Conservation (phyloP, 2,113 vertebrate genomes). For the Oreochromis spilurus region DNA sequence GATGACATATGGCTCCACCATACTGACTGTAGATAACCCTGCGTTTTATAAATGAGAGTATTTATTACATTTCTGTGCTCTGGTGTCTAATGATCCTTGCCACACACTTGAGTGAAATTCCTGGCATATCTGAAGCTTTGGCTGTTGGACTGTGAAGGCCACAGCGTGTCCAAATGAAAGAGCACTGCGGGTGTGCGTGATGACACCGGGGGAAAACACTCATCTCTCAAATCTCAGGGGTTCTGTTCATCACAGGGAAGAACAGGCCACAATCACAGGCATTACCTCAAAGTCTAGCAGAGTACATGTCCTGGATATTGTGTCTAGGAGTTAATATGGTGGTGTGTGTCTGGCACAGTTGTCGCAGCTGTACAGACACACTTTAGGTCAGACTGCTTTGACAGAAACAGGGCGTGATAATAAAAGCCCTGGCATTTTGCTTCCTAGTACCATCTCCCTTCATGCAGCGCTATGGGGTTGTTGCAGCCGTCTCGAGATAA, state of each 20-base stretch:
- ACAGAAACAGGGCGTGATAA: conserved; percentile 51
- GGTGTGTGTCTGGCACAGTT: background rate
- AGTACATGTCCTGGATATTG: background rate
- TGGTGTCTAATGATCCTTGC: conserved; percentile 37
- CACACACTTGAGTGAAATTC: conserved; percentile 64
- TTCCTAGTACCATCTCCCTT: background rate
- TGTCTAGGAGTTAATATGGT: background rate
- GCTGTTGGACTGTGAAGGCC: conserved; percentile 41
- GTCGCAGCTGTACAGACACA: background rate
- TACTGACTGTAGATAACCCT: background rate
- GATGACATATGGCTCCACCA: background rate
- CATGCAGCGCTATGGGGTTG: background rate
- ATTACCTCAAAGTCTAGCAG: background rate
- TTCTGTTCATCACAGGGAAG: background rate
- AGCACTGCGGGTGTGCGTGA: background rate
- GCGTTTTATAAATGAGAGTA: background rate
- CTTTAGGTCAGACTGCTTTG: conserved; percentile 30
- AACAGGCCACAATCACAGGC: conserved; percentile 24
- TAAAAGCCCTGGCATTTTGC: conserved; percentile 12
- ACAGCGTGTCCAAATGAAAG: background rate
- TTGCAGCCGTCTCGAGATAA: conserved; percentile 14
- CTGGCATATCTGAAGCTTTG: conserved; percentile 51
- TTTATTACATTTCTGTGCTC: conserved; percentile 7
- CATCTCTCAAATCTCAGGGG: background rate
- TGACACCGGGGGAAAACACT: background rate